These are phyloP conservation scores for Babyrousa celebensis DNA, from an alignment of 2,797 vertebrate genomes.

Conservation along the genomic window DNA sequence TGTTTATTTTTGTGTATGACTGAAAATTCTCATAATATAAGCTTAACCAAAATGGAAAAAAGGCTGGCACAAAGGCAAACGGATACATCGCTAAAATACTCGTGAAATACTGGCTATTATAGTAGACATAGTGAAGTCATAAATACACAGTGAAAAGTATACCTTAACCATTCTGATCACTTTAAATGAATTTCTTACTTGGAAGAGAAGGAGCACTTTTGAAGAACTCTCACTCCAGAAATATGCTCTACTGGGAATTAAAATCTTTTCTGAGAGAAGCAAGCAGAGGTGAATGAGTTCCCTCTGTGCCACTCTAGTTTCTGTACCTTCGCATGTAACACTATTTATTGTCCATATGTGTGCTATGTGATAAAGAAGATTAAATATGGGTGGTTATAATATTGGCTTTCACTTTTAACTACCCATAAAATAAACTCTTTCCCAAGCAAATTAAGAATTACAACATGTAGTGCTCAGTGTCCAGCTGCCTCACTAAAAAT, in stretches of 20 bases:
- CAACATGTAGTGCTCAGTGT: neutral
- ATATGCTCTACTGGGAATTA: neutral
- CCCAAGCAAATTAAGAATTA: conserved; percentile 19
- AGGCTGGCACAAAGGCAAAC: neutral
- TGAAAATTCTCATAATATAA: neutral
- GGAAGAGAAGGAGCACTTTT: neutral
- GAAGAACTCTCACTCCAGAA: neutral
- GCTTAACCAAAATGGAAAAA: neutral
- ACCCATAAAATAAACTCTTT: conserved; percentile 6
- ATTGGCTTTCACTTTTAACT: neutral
- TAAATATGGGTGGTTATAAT: neutral
- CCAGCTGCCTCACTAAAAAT: neutral
- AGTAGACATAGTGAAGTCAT: neutral
- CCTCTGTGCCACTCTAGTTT: neutral
- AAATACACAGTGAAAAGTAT: neutral
- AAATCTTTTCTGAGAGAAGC: neutral
- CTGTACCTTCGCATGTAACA: neutral
- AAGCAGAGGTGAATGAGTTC: neutral
- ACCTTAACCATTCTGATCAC: neutral
- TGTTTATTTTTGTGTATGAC: neutral
- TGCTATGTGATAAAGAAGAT: neutral
- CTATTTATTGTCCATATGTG: neutral
- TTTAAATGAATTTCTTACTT: conserved; percentile 46
- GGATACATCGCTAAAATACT: neutral
- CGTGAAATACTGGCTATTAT: neutral